Conservation (phyloP, 2,113 vertebrate species). For the Dipodomys stephensi region DNA sequence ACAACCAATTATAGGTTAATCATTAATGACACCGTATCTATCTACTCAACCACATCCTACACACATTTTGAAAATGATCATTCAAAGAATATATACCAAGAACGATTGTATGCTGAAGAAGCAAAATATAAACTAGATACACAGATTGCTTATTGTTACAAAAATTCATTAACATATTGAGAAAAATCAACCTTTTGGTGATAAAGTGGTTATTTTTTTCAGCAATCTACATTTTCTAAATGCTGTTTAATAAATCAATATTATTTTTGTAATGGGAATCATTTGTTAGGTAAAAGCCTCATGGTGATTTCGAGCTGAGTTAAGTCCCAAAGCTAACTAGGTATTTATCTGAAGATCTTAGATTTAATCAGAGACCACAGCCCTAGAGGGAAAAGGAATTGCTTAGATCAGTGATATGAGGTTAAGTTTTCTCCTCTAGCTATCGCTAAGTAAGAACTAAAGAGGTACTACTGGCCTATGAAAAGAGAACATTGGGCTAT, state of each 20-base stretch:
- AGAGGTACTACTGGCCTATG: not conserved
- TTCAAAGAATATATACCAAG: constrained; percentile 1
- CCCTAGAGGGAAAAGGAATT: not conserved
- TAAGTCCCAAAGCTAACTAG: not conserved
- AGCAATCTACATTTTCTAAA: not conserved
- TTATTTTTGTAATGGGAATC: constrained; percentile 40
- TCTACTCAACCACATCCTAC: not conserved
- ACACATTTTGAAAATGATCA: constrained; percentile 29
- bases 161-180: not conserved
- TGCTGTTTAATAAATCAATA: not conserved
- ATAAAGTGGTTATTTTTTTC: not conserved
- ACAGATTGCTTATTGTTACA: not conserved
- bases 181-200: not conserved
- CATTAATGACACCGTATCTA: not conserved
- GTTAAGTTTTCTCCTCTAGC: not conserved
- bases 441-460: not conserved
- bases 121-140: not conserved
- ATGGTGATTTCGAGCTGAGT: not conserved
- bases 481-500: not conserved
- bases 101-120: not conserved
- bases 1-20: not conserved
- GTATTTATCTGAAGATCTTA: not conserved
- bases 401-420: not conserved
- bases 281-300: not conserved
- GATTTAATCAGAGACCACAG: not conserved